Percentiles rank a stretch among this genome's conserved stretches.
phyloP scores from a whole-genome alignment of 2,888 invertebrate genomes.

The Diplazon laetatorius region DNA sequence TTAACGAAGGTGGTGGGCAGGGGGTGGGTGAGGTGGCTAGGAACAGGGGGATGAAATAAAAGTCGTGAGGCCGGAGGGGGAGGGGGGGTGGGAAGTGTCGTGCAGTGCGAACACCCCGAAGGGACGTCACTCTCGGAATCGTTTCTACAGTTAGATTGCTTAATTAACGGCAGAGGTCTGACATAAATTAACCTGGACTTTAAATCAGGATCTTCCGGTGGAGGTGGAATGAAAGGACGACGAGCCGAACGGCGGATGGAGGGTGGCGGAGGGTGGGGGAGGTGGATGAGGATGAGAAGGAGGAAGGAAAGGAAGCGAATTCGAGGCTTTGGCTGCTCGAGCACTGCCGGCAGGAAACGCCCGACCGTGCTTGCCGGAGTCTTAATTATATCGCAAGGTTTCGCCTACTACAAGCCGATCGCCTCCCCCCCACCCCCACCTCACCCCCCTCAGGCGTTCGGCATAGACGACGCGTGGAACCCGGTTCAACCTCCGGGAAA shows the following conservation, averaged over 20 bases:
- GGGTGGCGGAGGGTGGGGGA: constrained; percentile 17
- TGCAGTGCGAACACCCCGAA: constrained; percentile 6
- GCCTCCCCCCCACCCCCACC: no score
- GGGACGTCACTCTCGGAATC: constrained; percentile 15
- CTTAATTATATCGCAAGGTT: constrained; percentile 29
- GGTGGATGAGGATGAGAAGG: not conserved
- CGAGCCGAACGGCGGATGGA: constrained; percentile 34
- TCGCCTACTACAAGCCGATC: constrained; percentile 25
- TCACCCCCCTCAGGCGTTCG: constrained; percentile 16
- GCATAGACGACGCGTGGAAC: constrained; percentile 8
- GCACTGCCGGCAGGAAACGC: constrained; percentile 28
- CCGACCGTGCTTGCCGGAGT: constrained; percentile 23
- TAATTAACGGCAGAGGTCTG: constrained; percentile 39
- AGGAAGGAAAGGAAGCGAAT: constrained; percentile 27
- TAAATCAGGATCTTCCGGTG: constrained; percentile 31
- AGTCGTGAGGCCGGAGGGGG: not conserved
- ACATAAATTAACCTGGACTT: constrained; percentile 34
- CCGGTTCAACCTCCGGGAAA: not conserved
- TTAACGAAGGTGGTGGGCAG: not conserved
- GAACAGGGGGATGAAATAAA: not conserved
- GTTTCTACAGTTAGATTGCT: constrained; percentile 36
- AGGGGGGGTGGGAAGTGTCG: constrained; percentile 2
- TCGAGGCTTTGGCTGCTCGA: constrained; percentile 48
- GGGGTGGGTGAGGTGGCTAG: no score
- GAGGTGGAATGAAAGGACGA: constrained; percentile 5